Evolutionary conservation across 2,888 invertebrate genomes (phyloP).

Genomic region (Gibbula magus): DNA sequence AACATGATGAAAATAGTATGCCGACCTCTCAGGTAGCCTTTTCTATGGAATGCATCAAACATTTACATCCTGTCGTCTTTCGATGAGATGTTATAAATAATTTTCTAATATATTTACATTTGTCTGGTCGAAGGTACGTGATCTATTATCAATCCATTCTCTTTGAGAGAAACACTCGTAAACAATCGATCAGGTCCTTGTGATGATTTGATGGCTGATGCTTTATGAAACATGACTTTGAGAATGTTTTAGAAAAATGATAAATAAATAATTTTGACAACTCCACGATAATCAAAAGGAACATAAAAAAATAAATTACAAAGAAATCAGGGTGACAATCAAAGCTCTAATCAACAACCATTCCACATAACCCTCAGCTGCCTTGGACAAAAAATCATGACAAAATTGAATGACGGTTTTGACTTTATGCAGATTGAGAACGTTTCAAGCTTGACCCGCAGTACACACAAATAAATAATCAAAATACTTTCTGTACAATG

Average conservation of each 20-base stretch:
- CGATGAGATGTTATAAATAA: constrained; percentile 6
- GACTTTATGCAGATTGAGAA: constrained; percentile 20
- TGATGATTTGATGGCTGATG: background rate
- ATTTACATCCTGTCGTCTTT: background rate
- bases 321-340: background rate
- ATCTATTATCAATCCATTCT: background rate
- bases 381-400: constrained; percentile 4
- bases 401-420: background rate
- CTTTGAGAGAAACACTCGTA: background rate
- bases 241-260: background rate
- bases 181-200: background rate
- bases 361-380: constrained; percentile 10
- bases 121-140: background rate
- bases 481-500: background rate
- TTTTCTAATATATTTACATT: constrained; percentile 11
- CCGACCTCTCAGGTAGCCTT: constrained; percentile 11
- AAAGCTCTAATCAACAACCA: background rate
- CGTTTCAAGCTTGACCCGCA: constrained; percentile 16
- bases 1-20: constrained; percentile 17
- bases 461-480: constrained; percentile 17
- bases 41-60: constrained; percentile 28
- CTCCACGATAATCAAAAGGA: background rate
- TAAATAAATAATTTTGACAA: constrained; percentile 18
- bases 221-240: background rate
- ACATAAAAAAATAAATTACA: background rate